phyloP scores from a whole-genome alignment of 2,888 invertebrate genomes.

The Eupithecia subumbrata region DNA sequence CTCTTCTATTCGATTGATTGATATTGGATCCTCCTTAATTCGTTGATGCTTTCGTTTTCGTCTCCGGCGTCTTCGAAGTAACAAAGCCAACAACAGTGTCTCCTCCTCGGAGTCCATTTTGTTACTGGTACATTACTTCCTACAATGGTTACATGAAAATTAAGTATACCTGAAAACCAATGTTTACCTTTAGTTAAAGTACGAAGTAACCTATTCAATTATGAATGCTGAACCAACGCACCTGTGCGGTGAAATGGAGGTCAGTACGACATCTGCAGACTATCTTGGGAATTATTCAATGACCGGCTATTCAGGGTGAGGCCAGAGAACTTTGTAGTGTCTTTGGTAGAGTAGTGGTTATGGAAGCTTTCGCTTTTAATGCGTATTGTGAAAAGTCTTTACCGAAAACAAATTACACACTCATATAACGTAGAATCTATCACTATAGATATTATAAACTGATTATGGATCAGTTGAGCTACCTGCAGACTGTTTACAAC shows the following conservation, averaged over 20 bases:
- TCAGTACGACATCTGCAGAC: slow-evolving; percentile 39
- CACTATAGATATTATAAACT: no score
- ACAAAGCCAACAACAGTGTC: no score
- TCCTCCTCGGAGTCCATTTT: no score
- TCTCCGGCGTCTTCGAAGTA: no score
- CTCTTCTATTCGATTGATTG: no score
- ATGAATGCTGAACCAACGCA: slow-evolving; percentile 38
- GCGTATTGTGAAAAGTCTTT: neutral
- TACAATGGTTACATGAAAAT: neutral
- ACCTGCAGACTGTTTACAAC: no score
- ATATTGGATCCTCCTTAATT: no score
- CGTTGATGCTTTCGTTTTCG: no score
- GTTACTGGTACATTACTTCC: no score
- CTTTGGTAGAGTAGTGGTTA: neutral
- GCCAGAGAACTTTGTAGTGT: neutral
- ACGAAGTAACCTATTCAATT: slow-evolving; percentile 27
- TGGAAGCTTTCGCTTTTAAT: neutral
- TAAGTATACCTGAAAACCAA: neutral
- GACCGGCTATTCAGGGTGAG: slow-evolving; percentile 28
- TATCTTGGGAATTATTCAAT: slow-evolving; percentile 48
- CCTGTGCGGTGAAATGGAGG: slow-evolving; percentile 36
- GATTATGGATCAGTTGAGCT: no score
- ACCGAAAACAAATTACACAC: no score
- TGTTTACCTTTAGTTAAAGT: neutral
- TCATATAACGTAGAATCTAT: no score